phyloP scores from a whole-genome alignment of 2,797 vertebrate genomes.

The Iguana delicatissima region DNA sequence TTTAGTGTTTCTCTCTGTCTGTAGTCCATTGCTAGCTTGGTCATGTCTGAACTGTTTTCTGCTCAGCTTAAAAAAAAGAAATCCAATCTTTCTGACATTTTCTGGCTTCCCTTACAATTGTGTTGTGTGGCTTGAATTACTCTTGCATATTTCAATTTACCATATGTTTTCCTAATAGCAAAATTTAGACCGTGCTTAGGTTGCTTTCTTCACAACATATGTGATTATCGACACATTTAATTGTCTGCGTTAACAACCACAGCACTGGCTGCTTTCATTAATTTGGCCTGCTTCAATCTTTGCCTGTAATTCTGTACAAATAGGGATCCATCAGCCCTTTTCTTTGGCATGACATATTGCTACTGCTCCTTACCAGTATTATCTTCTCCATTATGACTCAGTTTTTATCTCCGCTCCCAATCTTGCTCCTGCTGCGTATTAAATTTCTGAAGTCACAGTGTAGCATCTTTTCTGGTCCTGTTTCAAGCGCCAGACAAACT shows the following conservation, averaged over 20 bases:
- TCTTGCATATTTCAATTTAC: conserved; percentile 33
- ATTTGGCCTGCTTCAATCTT: conserved; percentile 10
- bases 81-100: background rate
- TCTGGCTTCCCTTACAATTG: background rate
- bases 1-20: background rate
- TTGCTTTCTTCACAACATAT: conserved; percentile 23
- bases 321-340: conserved; percentile 37
- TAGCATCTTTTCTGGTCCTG: conserved; percentile 20
- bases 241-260: conserved; percentile 25
- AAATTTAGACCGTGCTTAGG: background rate
- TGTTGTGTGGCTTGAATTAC: background rate
- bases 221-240: conserved; percentile 54
- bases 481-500: conserved; percentile 25
- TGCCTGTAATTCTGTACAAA: conserved; percentile 50
- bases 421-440: conserved; percentile 35
- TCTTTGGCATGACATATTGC: conserved; percentile 45
- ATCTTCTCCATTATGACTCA: conserved; percentile 61
- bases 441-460: conserved; percentile 35
- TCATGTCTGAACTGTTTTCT: background rate
- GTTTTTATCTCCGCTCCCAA: conserved; percentile 48
- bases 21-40: background rate
- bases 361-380: conserved; percentile 49
- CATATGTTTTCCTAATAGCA: conserved; percentile 2
- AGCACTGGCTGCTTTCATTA: too few relatives aligned
- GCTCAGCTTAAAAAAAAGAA: conserved; percentile 17